Conservation (phyloP, 2,113 vertebrate species). For the Cyprinodon tularosa region DNA sequence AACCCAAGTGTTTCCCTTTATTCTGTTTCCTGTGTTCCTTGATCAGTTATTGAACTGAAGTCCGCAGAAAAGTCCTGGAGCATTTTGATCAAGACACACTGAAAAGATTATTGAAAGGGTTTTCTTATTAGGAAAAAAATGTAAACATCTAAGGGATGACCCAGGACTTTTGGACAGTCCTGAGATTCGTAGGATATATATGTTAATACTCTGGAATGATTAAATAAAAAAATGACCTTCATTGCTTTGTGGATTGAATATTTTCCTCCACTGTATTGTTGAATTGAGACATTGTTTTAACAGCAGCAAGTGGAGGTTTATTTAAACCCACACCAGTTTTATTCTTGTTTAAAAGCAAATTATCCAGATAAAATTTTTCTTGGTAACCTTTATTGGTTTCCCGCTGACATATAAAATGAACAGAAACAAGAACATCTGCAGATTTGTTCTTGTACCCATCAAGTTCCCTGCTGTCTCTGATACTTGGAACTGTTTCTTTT, state of each 20-base stretch:
- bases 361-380: conserved; percentile 54
- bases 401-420: conserved; percentile 3
- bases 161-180: background rate
- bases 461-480: conserved; percentile 31
- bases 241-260: conserved; percentile 8
- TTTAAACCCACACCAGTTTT: conserved; percentile 21
- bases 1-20: no score
- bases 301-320: conserved; percentile 24
- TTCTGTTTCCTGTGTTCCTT: no score
- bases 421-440: background rate
- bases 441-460: conserved; percentile 43
- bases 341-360: conserved; percentile 50
- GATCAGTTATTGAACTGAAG: no score
- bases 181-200: conserved; percentile 38
- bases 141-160: background rate
- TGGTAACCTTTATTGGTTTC: conserved; percentile 24
- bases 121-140: background rate
- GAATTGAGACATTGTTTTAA: conserved; percentile 10
- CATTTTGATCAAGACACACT: no score
- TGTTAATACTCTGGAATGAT: conserved; percentile 39
- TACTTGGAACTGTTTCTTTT: conserved; percentile 34
- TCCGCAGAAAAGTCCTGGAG: no score
- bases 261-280: conserved; percentile 2
- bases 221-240: conserved; percentile 41
- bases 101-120: no score